Evolutionary conservation across 2,113 vertebrate species (phyloP), one percentile per base, ranked within the genome.

Genomic region (Taxidea taxus): DNA sequence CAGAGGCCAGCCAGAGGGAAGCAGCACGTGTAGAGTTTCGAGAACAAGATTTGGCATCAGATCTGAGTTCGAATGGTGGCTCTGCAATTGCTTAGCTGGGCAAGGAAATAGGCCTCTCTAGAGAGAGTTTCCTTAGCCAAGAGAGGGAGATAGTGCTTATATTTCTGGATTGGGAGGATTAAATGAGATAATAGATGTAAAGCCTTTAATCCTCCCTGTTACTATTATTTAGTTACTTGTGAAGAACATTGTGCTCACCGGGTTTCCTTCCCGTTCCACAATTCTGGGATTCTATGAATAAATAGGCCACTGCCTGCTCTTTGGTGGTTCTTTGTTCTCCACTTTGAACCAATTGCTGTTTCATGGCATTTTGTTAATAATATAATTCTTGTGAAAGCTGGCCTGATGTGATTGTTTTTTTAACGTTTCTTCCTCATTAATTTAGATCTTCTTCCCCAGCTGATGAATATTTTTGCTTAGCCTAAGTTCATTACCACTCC

Each of bases 351-450:
- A 31, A n/a, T 89, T 78, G 42, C 64, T 56, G 21, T 75, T 62
- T 87, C 66, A 20, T 34, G 47, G 44, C 58, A 12, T 77, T 70
- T 68, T 77, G 47, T 31, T 85, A 62, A 66, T 89, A 80, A 84
- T 37, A 81, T 49, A 70, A 95, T 51, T 91, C 9, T n/a, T 49
- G 9, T 88, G 94, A 62, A 81, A 90, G 96, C 15, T 31, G 91
- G 85, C 42, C 75, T 29, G 25, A 42, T 14, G 4, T 0, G 31
- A 39, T 18, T 4, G 49, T 51, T 83, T 97, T 75, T 77, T 51
- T 7, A 94, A 70, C 1, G 2, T 98, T 97, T 97, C 72, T 97
- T 97, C 84, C 54, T 97, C 92, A 89, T 94, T 96, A 96, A 87
- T 56, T 84, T 91, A 49, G 0, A 31, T 72, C 91, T 95, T 77